A percentile compares a stretch with the other conserved stretches of the same genome.
These are phyloP conservation scores for Chelonus insularis DNA, from an alignment of 1,140 invertebrate species.

Conservation along the genomic window DNA sequence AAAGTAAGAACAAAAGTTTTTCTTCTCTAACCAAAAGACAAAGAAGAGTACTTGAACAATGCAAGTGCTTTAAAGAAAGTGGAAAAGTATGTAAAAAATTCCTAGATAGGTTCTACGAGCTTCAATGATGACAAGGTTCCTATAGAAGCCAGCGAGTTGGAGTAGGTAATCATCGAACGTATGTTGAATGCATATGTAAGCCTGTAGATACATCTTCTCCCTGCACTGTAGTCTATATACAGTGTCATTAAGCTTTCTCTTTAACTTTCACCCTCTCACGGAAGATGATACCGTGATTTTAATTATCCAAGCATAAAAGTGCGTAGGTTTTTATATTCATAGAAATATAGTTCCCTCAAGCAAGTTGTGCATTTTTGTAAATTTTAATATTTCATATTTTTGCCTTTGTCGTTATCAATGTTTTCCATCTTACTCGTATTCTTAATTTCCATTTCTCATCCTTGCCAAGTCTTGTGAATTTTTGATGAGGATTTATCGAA, in stretches of 20 bases:
- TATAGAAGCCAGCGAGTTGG: constrained; percentile 54
- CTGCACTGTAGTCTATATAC: not conserved
- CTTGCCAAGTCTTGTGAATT: no score
- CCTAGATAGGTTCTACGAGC: not conserved
- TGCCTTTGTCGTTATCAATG: no score
- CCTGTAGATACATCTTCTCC: not conserved
- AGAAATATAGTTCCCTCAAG: not conserved
- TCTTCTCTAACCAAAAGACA: not conserved
- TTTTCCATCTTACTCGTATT: no score
- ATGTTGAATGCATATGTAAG: constrained; percentile 12
- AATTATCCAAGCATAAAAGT: constrained; percentile 56
- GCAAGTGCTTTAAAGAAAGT: not conserved
- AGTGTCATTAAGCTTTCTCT: constrained; percentile 31
- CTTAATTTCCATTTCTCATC: no score
- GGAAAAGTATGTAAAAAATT: not conserved
- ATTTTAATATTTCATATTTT: no score
- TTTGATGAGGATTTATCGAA: no score
- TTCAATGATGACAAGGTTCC: constrained; percentile 32
- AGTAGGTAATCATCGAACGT: constrained; percentile 48
- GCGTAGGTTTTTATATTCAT: constrained; percentile 25
- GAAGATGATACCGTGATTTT: constrained; percentile 48
- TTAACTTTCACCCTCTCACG: constrained; percentile 21
- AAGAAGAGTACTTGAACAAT: not conserved
- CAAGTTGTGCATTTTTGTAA: not conserved
- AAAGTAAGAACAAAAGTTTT: no score